Evolutionary conservation across 2,797 vertebrate species (phyloP), one percentile per base, ranked within the genome.

Genomic region (Sorex maritimensis): DNA sequence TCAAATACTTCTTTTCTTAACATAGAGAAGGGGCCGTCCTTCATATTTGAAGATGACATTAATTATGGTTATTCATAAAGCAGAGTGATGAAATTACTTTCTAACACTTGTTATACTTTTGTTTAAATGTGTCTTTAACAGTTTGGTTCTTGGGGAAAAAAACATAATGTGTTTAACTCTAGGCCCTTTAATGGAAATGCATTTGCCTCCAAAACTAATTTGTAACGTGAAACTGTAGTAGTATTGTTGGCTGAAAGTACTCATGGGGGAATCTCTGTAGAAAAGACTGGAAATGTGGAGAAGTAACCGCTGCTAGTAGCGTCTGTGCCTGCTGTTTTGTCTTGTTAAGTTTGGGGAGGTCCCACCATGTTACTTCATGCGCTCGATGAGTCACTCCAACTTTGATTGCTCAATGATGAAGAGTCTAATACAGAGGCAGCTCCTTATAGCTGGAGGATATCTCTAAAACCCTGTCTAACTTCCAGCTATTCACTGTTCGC

Each of bases 1-100:
- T 82, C 34, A 90, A 92, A 90, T 78, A 88, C 21, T 65, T 82
- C 34, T 61, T 67, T 93, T 89, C 30, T 92, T 92, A 94, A 96
- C 81, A 93, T 67, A 85, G 52, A 91, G 23, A 89, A 65, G 17
- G 10, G 7, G 38, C 69, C 81, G 61, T 23, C 73, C 71, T 55
- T 63, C 71, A 80, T 72, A 85, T 80, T 38, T 77, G 80, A 91
- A 91, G 55, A 80, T 80, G 41, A 69, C 34, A 69, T 71, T 63
- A 80, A 84, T 91, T 81, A 74, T 72, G 41, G 30, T 85, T 91
- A 72, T 63, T 52, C 78, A 89, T 55, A 75, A 87, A 71, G 61
- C 80, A 86, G 58, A 71, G 23, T 41, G 19, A 44, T 69, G 23
- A 92, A 86, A 81, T 46, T 24, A 44, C 30, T 67, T 90, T 34